Conservation (phyloP, 2,113 vertebrate species). For the Lasiurus cinereus region DNA sequence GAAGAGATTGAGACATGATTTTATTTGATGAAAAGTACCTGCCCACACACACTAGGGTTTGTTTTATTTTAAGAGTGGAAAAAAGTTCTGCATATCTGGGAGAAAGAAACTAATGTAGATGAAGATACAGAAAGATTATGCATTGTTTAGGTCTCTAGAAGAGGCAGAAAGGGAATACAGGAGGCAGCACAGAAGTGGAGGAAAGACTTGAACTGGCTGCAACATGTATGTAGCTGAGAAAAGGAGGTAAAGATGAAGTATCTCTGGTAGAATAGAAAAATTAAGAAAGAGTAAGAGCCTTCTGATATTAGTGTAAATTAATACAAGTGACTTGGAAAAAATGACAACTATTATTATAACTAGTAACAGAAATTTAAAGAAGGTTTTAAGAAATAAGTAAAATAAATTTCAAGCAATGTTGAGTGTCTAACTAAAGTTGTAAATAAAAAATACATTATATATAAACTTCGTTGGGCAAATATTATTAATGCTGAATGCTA, state of each 20-base stretch:
- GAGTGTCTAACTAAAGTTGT: not conserved
- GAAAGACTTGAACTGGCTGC: not conserved
- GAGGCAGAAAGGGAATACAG: not conserved
- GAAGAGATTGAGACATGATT: not conserved
- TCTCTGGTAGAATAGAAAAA: not conserved
- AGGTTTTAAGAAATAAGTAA: not conserved
- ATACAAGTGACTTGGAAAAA: constrained; percentile 11
- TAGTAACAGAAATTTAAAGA: not conserved
- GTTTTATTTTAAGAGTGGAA: not conserved
- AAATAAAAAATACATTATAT: not conserved
- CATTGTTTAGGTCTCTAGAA: not conserved
- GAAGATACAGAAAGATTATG: not conserved
- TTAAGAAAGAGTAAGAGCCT: not conserved
- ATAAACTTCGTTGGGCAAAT: not conserved
- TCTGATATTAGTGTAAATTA: not conserved
- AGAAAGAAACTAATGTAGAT: not conserved
- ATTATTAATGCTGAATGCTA: not conserved
- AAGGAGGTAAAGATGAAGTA: not conserved
- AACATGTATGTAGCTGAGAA: not conserved
- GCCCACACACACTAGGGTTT: not conserved
- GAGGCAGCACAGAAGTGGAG: not conserved
- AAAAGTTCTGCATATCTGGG: not conserved
- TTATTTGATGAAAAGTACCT: not conserved
- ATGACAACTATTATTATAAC: not conserved
- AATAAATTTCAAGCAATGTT: not conserved